Evolutionary conservation across 2,888 invertebrate species (phyloP), one percentile per base, ranked within the genome.

Genomic region (Rhorus exstirpatorius): DNA sequence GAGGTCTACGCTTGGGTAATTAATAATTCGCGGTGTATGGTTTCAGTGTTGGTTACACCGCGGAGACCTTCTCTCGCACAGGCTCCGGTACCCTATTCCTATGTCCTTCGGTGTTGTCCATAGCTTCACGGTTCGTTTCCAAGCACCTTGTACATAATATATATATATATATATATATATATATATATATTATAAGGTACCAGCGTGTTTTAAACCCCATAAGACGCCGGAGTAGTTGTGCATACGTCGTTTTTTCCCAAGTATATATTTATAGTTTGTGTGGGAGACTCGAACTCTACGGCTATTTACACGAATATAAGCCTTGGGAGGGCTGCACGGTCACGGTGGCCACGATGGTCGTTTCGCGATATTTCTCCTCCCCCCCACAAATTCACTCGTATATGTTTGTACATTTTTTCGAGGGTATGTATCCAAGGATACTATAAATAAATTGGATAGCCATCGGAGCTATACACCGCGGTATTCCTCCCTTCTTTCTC

Each of bases 401-500:
- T 53, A 60, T 63, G 24, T 65, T 38, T 51, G 4, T 24, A 21
- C 41, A 24, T 19, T 46, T 65, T 65, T 65, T 21, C 44, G 24
- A 41, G 35, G 14, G 26, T 55, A 19, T 31, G 19, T 46, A 17
- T 63, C 44, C 71, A 49, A 41, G 49, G 51, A 61, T 74, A 72
- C 81, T 61, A 77, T 81, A 78, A 81, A 81, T 81, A 81, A 81
- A 81, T 78, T 78, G 81, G 81, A 81, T 81, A 81, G 81, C 81
- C 61, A 81, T 77, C 81, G 72, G 53, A 41, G 72, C 49, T 26
- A 53, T 61, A 60, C 55, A 31, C 80, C 55, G 49, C 49, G 21
- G 21, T 49, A n/a, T n/a, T n/a, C n/a, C 38, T 19, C 49, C n/a
- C 14, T n/a, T 41, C 8, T 31, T 35, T 41, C 38, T 8, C 7